These are phyloP conservation scores for human DNA, from an alignment of 2,113 vertebrate species.

Conservation along the genomic window DNA sequence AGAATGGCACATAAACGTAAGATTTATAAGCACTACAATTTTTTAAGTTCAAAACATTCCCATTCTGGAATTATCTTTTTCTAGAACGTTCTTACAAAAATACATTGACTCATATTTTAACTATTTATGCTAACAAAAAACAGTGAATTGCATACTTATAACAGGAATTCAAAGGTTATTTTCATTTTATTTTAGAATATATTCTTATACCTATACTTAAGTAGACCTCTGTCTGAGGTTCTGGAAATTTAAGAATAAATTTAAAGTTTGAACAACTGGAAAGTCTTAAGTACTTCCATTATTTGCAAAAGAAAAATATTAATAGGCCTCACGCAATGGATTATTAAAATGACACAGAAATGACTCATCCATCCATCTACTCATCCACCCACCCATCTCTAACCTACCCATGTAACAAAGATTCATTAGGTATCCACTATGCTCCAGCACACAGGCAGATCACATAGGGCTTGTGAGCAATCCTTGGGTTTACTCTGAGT, in stretches of 20 bases:
- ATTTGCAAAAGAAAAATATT: constrained; percentile 31
- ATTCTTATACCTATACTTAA: constrained; percentile 36
- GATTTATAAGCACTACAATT: constrained; percentile 7
- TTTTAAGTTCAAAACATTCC: constrained; percentile 33
- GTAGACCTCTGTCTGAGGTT: neutral
- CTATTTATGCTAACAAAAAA: constrained; percentile 38
- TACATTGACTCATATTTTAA: neutral
- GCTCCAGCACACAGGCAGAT: neutral
- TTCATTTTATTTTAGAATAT: constrained; percentile 31
- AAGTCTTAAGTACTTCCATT: constrained; percentile 40
- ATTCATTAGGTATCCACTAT: neutral
- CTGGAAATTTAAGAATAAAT: constrained; percentile 41
- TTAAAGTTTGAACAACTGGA: constrained; percentile 19
- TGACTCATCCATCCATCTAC: neutral
- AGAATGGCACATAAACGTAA: neutral
- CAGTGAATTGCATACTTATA: neutral
- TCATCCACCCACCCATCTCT: neutral
- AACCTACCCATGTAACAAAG: neutral
- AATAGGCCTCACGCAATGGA: neutral
- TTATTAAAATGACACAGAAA: neutral
- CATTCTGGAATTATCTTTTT: constrained; percentile 3
- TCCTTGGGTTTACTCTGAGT: neutral
- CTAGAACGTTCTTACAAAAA: constrained; percentile 43
- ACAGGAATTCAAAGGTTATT: constrained; percentile 36
- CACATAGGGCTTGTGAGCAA: neutral